These are phyloP conservation scores for Drosophila asahinai DNA, from an alignment of 1,140 invertebrate genomes.

Conservation along the genomic window DNA sequence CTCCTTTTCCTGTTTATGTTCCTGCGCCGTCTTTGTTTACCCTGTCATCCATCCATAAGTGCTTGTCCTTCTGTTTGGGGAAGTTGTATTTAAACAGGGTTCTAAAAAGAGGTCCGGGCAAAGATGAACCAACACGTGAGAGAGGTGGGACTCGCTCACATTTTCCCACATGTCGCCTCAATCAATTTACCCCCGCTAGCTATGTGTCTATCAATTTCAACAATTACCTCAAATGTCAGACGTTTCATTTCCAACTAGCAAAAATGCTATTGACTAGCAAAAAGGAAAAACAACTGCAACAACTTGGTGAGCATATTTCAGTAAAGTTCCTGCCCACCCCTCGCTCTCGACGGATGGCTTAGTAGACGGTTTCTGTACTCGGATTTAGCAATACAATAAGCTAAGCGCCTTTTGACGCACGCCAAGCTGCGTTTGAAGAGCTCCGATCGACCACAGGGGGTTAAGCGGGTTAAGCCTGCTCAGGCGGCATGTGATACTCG, in stretches of 20 bases:
- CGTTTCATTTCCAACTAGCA: constrained; percentile 42
- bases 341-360: constrained; percentile 5
- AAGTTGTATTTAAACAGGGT: constrained; percentile 48
- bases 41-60: constrained; percentile 13
- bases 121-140: constrained; percentile 35
- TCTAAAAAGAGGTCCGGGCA: constrained; percentile 21
- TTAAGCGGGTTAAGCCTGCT: constrained; percentile 28
- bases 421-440: constrained; percentile 16
- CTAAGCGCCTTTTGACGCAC: constrained; percentile 67
- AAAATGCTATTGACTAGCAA: too few species aligned
- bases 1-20: constrained; percentile 19
- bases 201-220: constrained; percentile 65
- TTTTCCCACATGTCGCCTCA: constrained; percentile 34
- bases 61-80: constrained; percentile 31
- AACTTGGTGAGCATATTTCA: constrained; percentile 57
- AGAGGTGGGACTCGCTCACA: constrained; percentile 6
- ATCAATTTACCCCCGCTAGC: constrained; percentile 39
- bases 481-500: constrained; percentile 24
- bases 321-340: not conserved
- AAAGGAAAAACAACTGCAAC: constrained; percentile 60
- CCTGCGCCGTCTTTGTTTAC: constrained; percentile 33
- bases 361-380: constrained; percentile 60
- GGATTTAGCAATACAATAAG: constrained; percentile 70
- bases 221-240: constrained; percentile 66
- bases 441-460: constrained; percentile 29